phyloP scores from a whole-genome alignment of 2,113 vertebrate species.

The Neoarius graeffei region DNA sequence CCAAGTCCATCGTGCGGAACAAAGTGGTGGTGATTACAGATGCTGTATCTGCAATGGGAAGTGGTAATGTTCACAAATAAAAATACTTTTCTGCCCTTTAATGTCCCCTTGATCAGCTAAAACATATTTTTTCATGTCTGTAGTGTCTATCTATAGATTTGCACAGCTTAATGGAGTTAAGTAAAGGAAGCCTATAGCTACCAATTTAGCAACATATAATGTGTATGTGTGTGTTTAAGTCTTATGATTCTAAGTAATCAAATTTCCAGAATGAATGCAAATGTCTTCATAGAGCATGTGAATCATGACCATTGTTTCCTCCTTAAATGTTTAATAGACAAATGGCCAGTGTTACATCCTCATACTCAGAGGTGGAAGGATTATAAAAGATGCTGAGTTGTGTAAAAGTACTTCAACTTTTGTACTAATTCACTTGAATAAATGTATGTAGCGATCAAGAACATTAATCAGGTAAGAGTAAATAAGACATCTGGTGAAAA shows the following conservation, averaged over 20 bases:
- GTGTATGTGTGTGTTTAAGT: neutral
- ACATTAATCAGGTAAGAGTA: neutral
- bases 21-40: conserved; percentile 95
- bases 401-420: neutral
- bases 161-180: no score
- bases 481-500: neutral
- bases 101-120: neutral
- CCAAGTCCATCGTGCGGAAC: conserved; percentile 87
- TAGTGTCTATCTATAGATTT: neutral
- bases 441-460: neutral
- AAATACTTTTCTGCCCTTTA: neutral
- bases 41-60: conserved; percentile 87
- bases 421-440: neutral
- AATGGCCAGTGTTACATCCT: neutral
- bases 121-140: neutral
- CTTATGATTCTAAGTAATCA: neutral
- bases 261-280: neutral
- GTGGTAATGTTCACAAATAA: conserved; percentile 74
- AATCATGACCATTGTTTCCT: conserved; percentile 7
- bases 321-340: neutral
- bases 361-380: neutral
- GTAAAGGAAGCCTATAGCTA: neutral
- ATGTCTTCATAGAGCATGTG: neutral
- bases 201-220: neutral
- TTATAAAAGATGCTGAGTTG: no score